These are phyloP conservation scores for Drosophila lini DNA, from an alignment of 1,140 invertebrate species.

Conservation along the genomic window DNA sequence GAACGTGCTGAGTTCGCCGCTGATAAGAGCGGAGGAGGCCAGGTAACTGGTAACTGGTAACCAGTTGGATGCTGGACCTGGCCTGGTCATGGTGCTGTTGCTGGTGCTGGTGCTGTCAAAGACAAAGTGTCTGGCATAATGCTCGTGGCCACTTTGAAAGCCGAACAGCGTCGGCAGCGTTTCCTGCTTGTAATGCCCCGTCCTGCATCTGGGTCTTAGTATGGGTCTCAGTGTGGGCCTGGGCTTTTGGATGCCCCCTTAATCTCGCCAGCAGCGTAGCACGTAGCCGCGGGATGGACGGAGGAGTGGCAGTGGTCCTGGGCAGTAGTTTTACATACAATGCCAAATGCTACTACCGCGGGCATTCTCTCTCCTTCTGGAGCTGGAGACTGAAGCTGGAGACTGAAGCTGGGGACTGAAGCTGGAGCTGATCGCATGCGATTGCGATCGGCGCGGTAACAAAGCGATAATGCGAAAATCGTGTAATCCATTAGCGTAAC, in stretches of 20 bases:
- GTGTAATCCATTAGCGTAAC: slow-evolving; percentile 84
- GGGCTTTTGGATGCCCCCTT: slow-evolving; percentile 40
- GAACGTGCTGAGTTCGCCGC: slow-evolving; percentile 73
- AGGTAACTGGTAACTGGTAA: not conserved
- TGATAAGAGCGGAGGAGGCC: slow-evolving; percentile 62
- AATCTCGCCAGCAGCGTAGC: slow-evolving; percentile 68
- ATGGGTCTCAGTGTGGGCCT: not conserved
- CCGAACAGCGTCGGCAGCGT: slow-evolving; percentile 68
- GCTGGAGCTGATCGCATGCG: slow-evolving; percentile 68
- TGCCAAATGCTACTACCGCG: slow-evolving; percentile 61
- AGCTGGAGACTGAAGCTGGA: not conserved
- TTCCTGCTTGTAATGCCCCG: slow-evolving; percentile 73
- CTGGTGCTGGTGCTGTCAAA: slow-evolving; percentile 63
- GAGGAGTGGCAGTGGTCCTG: slow-evolving; percentile 59
- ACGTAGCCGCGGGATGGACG: slow-evolving; percentile 42
- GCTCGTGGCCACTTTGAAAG: slow-evolving; percentile 75
- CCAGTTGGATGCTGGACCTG: slow-evolving; percentile 2
- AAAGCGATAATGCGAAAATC: slow-evolving; percentile 84
- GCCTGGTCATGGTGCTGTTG: not conserved
- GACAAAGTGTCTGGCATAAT: slow-evolving; percentile 81
- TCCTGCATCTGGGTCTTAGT: not conserved
- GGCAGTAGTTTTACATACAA: slow-evolving; percentile 80
- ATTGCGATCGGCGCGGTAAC: slow-evolving; percentile 82
- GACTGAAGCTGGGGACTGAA: not conserved
- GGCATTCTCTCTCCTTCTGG: not conserved